phyloP scores from a whole-genome alignment of 2,797 vertebrate species.

The Pangasius djambal region DNA sequence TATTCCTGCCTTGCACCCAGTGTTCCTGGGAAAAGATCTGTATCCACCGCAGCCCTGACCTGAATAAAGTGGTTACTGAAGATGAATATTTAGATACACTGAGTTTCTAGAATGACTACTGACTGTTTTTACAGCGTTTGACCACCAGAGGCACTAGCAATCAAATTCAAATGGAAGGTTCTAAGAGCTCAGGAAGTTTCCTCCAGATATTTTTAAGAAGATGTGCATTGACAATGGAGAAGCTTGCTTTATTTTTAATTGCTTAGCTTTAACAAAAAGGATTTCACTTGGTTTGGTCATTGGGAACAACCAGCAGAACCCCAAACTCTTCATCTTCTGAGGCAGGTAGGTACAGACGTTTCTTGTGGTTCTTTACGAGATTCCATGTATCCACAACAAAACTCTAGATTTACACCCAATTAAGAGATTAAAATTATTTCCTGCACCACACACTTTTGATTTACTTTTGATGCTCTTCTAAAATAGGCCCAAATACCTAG shows the following conservation, averaged over 20 bases:
- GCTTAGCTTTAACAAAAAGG: not conserved
- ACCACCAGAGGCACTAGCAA: conserved; percentile 4
- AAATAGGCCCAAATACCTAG: not conserved
- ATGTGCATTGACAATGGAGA: not conserved
- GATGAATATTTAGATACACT: not conserved
- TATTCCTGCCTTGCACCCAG: not conserved
- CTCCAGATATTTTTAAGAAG: not conserved
- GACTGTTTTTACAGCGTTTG: not conserved
- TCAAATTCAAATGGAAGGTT: not conserved
- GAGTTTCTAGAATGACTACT: not conserved
- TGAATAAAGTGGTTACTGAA: not conserved
- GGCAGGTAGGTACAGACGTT: not conserved
- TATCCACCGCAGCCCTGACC: not conserved
- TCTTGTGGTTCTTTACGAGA: not conserved
- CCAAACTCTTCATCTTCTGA: not conserved
- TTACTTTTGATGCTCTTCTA: not conserved
- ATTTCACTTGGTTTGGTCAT: not conserved
- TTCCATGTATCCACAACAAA: not conserved
- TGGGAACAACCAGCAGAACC: not conserved
- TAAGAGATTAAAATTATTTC: not conserved
- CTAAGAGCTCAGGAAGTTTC: not conserved
- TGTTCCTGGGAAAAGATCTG: not conserved
- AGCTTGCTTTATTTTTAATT: not conserved
- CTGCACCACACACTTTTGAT: not conserved
- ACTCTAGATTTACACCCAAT: not conserved